Conservation (phyloP, 2,888 invertebrate genomes). For the Meandrusa payeni region DNA sequence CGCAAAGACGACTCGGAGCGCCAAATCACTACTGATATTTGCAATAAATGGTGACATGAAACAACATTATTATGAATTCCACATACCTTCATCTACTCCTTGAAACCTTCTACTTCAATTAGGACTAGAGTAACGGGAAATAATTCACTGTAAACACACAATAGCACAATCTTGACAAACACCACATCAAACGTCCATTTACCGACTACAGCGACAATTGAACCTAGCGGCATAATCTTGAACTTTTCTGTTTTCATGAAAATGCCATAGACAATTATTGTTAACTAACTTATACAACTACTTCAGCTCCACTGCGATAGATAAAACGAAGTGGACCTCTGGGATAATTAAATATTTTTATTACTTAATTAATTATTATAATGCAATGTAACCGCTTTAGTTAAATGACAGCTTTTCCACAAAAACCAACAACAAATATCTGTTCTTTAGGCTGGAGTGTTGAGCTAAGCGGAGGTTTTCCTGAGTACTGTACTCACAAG, state of each 20-base stretch:
- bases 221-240: constrained; percentile 56
- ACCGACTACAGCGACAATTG: constrained; percentile 82
- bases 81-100: constrained; percentile 85
- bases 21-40: constrained; percentile 51
- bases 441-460: too few species aligned
- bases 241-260: constrained; percentile 52
- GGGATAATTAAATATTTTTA: too few species aligned
- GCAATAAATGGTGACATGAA: constrained; percentile 31
- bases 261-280: constrained; percentile 54
- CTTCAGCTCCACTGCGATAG: too few species aligned
- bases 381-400: too few species aligned
- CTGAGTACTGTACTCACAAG: too few species aligned
- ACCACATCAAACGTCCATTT: constrained; percentile 84
- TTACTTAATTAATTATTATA: too few species aligned
- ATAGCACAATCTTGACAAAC: constrained; percentile 83
- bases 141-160: constrained; percentile 83
- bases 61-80: constrained; percentile 36
- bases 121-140: constrained; percentile 67
- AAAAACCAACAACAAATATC: too few species aligned
- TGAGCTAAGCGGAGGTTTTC: too few species aligned
- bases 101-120: constrained; percentile 68
- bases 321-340: too few species aligned
- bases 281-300: too few species aligned
- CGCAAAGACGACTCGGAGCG: constrained; percentile 62
- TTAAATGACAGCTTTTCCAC: too few species aligned